These are phyloP conservation scores for Acipenser ruthenus DNA, from an alignment of 2,797 vertebrate genomes.

Conservation along the genomic window DNA sequence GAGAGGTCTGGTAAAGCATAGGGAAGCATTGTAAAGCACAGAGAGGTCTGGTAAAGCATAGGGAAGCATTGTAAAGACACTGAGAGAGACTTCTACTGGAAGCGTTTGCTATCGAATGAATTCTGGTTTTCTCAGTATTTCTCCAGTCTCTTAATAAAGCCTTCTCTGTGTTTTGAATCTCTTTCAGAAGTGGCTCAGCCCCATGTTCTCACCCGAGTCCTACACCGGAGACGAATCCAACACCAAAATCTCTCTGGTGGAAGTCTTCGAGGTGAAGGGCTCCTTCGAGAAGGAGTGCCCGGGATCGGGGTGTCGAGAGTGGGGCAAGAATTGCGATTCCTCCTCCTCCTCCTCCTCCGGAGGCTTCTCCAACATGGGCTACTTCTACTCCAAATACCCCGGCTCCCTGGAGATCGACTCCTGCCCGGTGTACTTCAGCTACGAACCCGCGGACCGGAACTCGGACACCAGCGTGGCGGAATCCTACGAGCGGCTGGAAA, in stretches of 20 bases:
- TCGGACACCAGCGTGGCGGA: not conserved
- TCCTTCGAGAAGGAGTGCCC: not conserved
- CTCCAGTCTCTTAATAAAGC: not conserved
- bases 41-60: too few relatives aligned
- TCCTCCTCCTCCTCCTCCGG: conserved; percentile 19
- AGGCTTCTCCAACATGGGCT: conserved; percentile 44
- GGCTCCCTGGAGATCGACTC: conserved; percentile 27
- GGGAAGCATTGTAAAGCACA: too few relatives aligned
- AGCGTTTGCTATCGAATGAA: too few relatives aligned
- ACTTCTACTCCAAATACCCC: conserved; percentile 31
- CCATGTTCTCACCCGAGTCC: conserved; percentile 26
- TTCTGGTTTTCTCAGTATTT: not conserved
- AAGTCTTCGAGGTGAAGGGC: conserved; percentile 23
- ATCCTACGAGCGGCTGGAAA: conserved; percentile 21
- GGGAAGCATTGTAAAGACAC: too few relatives aligned
- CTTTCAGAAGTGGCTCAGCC: conserved; percentile 37
- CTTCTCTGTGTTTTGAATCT: not conserved
- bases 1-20: too few relatives aligned
- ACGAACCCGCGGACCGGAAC: conserved; percentile 22
- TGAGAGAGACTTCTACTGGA: too few relatives aligned
- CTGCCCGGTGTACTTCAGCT: conserved; percentile 34
- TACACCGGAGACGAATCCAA: conserved; percentile 16
- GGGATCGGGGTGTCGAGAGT: conserved; percentile 6
- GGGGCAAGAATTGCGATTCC: conserved; percentile 2
- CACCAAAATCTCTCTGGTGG: conserved; percentile 29